Conservation (phyloP, 1,140 invertebrate genomes). For the Ditylenchus dipsaci region DNA sequence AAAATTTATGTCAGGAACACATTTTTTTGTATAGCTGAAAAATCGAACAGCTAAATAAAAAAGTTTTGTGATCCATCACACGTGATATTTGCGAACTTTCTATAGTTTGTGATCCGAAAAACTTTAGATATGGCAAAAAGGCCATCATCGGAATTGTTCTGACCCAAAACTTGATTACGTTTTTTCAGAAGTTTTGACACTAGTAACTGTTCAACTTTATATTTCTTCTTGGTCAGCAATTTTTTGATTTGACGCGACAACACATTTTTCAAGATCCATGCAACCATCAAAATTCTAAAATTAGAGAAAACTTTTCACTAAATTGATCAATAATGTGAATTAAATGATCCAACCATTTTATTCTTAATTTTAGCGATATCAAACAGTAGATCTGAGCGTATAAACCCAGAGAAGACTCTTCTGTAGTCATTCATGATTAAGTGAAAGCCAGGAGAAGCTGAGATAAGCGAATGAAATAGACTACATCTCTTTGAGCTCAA, state of each 20-base stretch:
- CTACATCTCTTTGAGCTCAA: conserved; percentile 31
- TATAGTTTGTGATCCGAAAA: no score
- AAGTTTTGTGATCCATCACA: no score
- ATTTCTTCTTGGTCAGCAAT: conserved; percentile 7
- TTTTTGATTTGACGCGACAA: conserved; percentile 10
- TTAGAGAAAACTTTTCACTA: not conserved
- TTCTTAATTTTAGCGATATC: conserved; percentile 3
- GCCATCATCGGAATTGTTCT: no score
- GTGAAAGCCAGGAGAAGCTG: conserved; percentile 4
- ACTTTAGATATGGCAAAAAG: no score
- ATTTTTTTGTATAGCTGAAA: no score
- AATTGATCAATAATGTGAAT: not conserved
- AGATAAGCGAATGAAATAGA: not conserved
- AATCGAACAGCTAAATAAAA: no score
- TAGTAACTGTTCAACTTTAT: no score
- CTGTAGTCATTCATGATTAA: conserved; percentile 32
- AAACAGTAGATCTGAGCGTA: conserved; percentile 13
- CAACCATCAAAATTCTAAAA: conserved; percentile 17
- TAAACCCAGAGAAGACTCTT: conserved; percentile 20
- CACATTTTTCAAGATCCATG: conserved; percentile 6
- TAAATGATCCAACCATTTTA: conserved; percentile 3
- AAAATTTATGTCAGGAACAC: no score
- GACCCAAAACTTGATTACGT: no score
- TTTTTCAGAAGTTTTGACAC: no score
- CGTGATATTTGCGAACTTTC: no score